These are phyloP conservation scores for Chrysina gloriosa DNA, from an alignment of 2,888 invertebrate genomes.

Conservation along the genomic window DNA sequence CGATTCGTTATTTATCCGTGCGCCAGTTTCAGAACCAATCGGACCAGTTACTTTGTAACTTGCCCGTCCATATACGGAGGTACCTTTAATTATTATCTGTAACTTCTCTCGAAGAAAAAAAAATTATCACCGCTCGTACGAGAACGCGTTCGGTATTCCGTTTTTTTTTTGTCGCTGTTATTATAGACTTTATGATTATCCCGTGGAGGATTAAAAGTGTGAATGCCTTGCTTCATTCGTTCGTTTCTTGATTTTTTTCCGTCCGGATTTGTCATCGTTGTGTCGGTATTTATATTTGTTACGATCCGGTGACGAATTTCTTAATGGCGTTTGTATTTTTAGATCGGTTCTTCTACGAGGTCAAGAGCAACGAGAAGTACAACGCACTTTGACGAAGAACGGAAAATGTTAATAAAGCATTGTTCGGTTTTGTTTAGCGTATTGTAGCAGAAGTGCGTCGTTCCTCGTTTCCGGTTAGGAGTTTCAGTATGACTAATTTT, in stretches of 20 bases:
- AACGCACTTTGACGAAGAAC: conserved; percentile 15
- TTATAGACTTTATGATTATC: background rate
- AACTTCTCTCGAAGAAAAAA: background rate
- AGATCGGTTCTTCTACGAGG: conserved; percentile 8
- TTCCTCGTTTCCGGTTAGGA: background rate
- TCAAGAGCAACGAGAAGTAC: conserved; percentile 29
- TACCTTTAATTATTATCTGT: conserved; percentile 20
- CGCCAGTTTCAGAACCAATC: background rate
- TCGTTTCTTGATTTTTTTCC: background rate
- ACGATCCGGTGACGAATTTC: conserved; percentile 24
- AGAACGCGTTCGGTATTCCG: background rate
- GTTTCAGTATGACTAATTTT: background rate
- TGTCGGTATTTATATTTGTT: background rate
- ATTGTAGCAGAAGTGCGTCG: background rate
- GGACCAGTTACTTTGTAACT: conserved; percentile 23
- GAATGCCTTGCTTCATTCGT: background rate
- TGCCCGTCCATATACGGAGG: conserved; percentile 17
- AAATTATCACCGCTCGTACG: no score
- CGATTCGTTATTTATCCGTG: background rate
- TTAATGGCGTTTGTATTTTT: conserved; percentile 19
- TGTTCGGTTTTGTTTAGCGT: conserved; percentile 8
- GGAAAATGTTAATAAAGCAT: conserved; percentile 20
- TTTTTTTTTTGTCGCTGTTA: background rate
- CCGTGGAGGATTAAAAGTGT: background rate
- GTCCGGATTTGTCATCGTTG: conserved; percentile 22